These are phyloP conservation scores for Archilochus colubris DNA, from an alignment of 2,113 vertebrate species.

Conservation along the genomic window DNA sequence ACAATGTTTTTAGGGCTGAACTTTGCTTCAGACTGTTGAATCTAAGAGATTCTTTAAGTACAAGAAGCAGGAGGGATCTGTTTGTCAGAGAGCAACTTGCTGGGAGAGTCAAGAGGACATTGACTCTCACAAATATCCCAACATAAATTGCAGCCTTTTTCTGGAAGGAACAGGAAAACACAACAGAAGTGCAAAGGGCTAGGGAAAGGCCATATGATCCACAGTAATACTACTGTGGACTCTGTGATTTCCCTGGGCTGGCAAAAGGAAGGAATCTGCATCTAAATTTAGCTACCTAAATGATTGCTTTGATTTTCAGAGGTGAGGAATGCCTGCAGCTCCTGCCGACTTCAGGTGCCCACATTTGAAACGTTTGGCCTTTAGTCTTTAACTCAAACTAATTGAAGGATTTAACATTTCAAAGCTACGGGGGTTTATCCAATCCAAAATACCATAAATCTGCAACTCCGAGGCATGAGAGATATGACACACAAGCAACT, in stretches of 20 bases:
- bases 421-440: constrained; percentile 46
- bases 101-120: not conserved
- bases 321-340: constrained; percentile 18
- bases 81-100: not conserved
- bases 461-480: constrained; percentile 37
- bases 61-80: not conserved
- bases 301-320: constrained; percentile 26
- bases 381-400: constrained; percentile 46
- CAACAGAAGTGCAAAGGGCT: not conserved
- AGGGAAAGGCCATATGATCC: not conserved
- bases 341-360: constrained; percentile 28
- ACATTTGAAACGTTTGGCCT: constrained; percentile 59
- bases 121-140: not conserved
- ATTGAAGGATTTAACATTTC: constrained; percentile 62
- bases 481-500: not conserved
- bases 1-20: not conserved
- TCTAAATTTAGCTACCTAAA: constrained; percentile 30
- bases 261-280: not conserved
- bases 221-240: not conserved
- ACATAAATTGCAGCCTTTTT: not conserved
- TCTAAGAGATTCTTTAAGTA: not conserved
- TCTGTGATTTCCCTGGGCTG: not conserved
- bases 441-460: constrained; percentile 54
- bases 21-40: not conserved
- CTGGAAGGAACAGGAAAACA: not conserved